Conservation (phyloP, 1,140 invertebrate species). For the Portunus trituberculatus region DNA sequence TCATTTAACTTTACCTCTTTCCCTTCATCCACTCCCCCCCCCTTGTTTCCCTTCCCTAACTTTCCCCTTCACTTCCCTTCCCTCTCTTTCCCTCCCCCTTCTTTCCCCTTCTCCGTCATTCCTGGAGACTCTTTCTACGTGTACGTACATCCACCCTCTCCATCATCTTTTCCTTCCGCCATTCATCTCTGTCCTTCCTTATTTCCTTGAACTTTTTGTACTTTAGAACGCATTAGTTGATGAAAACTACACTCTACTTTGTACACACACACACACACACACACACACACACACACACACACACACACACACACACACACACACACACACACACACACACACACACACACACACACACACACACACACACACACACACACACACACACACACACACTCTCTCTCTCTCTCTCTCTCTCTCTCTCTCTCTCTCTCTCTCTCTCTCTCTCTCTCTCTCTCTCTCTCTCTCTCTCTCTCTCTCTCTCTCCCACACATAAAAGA, state of each 20-base stretch:
- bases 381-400: background rate
- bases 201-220: background rate
- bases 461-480: too few species aligned
- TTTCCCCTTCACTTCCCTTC: background rate
- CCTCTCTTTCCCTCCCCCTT: background rate
- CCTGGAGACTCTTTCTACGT: background rate
- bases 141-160: background rate
- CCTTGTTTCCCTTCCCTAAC: too few species aligned
- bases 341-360: too few species aligned
- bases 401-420: conserved; percentile 55
- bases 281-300: too few species aligned
- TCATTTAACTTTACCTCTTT: too few species aligned
- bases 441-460: conserved; percentile 28
- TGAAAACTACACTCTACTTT: too few species aligned
- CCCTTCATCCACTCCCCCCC: background rate
- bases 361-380: too few species aligned
- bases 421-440: conserved; percentile 67
- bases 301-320: too few species aligned
- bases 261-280: too few species aligned
- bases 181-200: background rate
- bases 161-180: background rate
- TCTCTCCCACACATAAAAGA: too few species aligned
- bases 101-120: background rate
- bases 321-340: too few species aligned
- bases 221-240: background rate